Conservation (phyloP, 2,797 vertebrate species). For the Sylvia borin region DNA sequence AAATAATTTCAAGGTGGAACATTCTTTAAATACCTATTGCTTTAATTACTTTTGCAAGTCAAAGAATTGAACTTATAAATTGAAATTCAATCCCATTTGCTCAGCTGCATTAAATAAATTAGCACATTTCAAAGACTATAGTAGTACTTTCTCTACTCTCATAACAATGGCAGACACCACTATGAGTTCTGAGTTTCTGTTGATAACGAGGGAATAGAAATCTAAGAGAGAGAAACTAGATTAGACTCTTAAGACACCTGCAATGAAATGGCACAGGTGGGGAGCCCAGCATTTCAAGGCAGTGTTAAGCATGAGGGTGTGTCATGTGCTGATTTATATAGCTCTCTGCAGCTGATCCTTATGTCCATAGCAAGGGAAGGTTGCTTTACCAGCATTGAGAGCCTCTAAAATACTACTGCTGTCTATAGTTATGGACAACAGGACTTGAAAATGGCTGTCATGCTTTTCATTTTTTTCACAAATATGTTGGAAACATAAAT, state of each 20-base stretch:
- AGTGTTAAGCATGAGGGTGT: not conserved
- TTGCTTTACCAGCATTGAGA: not conserved
- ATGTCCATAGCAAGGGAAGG: not conserved
- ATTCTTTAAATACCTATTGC: not conserved
- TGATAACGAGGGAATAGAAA: not conserved
- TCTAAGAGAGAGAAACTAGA: not conserved
- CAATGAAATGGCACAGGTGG: not conserved
- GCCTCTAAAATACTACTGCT: not conserved
- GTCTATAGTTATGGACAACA: not conserved
- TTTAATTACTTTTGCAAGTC: not conserved
- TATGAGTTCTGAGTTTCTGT: not conserved
- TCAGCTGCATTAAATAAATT: not conserved
- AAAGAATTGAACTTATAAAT: not conserved
- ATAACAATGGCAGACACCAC: not conserved
- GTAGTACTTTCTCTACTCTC: not conserved
- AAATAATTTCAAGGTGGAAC: not conserved
- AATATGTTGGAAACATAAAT: not conserved
- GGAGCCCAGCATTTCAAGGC: not conserved
- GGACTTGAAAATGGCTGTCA: not conserved
- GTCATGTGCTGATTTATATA: not conserved
- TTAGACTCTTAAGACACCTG: not conserved
- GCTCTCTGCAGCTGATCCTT: not conserved
- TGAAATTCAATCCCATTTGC: not conserved
- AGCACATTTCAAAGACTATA: not conserved
- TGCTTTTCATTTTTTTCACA: not conserved